Conservation (phyloP, 2,113 vertebrate genomes). For the Pachyramphus minor region DNA sequence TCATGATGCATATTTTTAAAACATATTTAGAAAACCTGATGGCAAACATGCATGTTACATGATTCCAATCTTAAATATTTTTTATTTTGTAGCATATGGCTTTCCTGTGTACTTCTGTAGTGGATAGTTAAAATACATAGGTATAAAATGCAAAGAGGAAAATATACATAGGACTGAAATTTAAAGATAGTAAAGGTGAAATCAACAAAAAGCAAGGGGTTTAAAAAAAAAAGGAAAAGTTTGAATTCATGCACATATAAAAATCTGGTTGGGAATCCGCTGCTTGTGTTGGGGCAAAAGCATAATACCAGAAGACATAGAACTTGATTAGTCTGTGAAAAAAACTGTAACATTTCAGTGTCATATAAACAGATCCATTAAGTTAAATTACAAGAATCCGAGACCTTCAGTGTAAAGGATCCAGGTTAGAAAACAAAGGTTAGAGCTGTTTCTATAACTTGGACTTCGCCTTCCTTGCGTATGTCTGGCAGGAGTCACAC, state of each 20-base stretch:
- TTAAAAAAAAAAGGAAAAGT: not conserved
- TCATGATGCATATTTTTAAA: not conserved
- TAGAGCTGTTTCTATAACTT: not conserved
- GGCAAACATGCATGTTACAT: not conserved
- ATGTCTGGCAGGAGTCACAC: not conserved
- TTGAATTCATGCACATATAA: not conserved
- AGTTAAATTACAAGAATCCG: not conserved
- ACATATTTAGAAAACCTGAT: not conserved
- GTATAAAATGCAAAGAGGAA: not conserved
- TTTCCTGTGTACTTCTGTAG: not conserved
- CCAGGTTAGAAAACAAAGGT: not conserved
- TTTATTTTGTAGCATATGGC: not conserved
- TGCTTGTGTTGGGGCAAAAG: not conserved
- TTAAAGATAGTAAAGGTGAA: not conserved
- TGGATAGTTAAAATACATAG: not conserved
- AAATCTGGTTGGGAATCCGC: not conserved
- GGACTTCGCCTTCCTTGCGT: not conserved
- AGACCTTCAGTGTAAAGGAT: not conserved
- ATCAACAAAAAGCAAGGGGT: not conserved
- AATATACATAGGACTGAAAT: not conserved
- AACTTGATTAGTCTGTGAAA: not conserved
- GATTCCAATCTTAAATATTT: not conserved
- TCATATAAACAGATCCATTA: not conserved
- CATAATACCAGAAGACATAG: not conserved
- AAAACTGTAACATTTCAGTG: not conserved